Base-by-base conservation (phyloP, 1,140 invertebrate genomes). In the Tenebrio molitor region DNA sequence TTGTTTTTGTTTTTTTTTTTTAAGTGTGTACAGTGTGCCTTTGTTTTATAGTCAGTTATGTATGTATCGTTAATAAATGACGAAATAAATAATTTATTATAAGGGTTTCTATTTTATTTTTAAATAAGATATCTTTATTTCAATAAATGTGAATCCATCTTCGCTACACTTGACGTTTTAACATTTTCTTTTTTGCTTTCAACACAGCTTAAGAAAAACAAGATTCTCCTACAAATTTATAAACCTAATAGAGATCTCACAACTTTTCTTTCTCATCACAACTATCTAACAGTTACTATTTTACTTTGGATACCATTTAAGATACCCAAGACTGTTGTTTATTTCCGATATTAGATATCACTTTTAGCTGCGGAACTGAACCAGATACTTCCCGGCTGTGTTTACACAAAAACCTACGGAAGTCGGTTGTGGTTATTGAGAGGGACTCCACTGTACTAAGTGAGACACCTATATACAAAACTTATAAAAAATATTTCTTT, bases 71-170 rank as follows among this genome's bases (percentile, higher is more conserved):
- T 65, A 41, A 66, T 7, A 66, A 25, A 6, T 42, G 17, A 66
- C 44, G 23, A 66, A 66, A 66, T 66, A 66, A 42, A 66, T 66
- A 66, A 66, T 66, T 66, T 66, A 66, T 66, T 66, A 66, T 33
- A 58, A 50, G 23, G 23, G 42, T 58, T n/a, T 58, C 29, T 58
- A 1, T 25, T 29, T 58, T 53, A 8, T 7, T 23, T 12, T 39
- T 39, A 10, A 10, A 33, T 33, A 33, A 5, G 29, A 33, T 33
- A n/a, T n/a, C n/a, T n/a, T n/a, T n/a, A n/a, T n/a, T n/a, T n/a
- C n/a, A n/a, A n/a, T n/a, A n/a, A n/a, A n/a, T n/a, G n/a, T n/a
- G n/a, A n/a, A n/a, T n/a, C n/a, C n/a, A n/a, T n/a, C n/a, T n/a
- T n/a, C n/a, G n/a, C n/a, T n/a, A n/a, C n/a, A n/a, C n/a, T n/a